Percentiles rank a stretch among this genome's conserved stretches.
phyloP scores from a whole-genome alignment of 1,140 invertebrate species.

The Heliothis subflexa region DNA sequence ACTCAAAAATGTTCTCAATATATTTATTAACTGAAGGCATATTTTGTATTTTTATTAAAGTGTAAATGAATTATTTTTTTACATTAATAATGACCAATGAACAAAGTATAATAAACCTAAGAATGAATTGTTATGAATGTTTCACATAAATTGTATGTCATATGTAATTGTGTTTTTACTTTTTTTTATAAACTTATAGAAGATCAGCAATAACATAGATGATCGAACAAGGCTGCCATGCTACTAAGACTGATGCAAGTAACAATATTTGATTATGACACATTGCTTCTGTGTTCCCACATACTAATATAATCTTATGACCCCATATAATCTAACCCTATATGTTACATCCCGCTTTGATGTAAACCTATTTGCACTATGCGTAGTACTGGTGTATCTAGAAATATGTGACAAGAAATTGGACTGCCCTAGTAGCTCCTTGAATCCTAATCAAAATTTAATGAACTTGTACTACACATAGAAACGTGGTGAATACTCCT shows the following conservation, averaged over 20 bases:
- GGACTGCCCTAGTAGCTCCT: too few relatives aligned
- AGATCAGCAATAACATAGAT: constrained; percentile 80
- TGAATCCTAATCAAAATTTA: too few relatives aligned
- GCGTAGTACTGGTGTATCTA: not conserved
- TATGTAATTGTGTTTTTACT: constrained; percentile 66
- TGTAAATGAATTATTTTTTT: not conserved
- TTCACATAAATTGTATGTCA: constrained; percentile 8
- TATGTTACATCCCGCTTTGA: not conserved
- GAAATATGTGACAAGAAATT: not conserved
- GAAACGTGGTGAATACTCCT: too few relatives aligned
- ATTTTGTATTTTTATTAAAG: not conserved
- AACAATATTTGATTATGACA: constrained; percentile 76
- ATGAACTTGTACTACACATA: too few relatives aligned
- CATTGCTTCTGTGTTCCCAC: constrained; percentile 75
- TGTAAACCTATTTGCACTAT: not conserved
- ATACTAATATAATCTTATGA: constrained; percentile 20
- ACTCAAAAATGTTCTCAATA: not conserved
- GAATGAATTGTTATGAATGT: not conserved
- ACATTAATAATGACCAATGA: not conserved
- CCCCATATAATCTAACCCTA: constrained; percentile 11
- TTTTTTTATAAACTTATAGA: constrained; percentile 75
- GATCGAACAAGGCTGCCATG: constrained; percentile 69
- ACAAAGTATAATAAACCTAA: not conserved
- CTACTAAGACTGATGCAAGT: constrained; percentile 85
- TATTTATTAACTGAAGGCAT: constrained; percentile 11